Evolutionary conservation across 64 coral and sea anemone species (phyloP).

Genomic region (Trachythela sp.): DNA sequence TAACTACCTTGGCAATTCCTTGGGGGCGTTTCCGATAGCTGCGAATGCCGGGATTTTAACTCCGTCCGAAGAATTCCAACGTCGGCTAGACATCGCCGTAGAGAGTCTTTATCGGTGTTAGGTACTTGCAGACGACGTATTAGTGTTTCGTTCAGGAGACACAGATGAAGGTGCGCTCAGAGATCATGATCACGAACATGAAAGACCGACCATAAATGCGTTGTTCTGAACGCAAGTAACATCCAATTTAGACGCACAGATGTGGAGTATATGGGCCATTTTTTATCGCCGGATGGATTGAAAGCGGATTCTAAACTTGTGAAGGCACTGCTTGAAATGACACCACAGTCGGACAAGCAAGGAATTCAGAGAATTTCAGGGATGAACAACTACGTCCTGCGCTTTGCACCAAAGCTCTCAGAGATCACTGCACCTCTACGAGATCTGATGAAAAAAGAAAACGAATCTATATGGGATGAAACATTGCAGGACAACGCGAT

Average conservation of each 20-base stretch:
- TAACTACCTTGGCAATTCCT: no score
- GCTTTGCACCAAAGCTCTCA: slow-evolving; percentile 56
- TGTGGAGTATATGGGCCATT: not conserved
- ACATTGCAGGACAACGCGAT: no score
- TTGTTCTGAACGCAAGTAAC: not conserved
- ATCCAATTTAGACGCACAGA: not conserved
- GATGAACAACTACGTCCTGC: slow-evolving; percentile 37
- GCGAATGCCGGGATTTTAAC: not conserved
- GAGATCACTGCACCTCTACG: no score
- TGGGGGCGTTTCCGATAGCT: no score
- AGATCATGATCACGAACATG: not conserved
- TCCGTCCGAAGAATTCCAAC: not conserved
- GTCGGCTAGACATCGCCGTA: not conserved
- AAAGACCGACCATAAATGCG: not conserved
- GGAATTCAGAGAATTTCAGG: slow-evolving; percentile 39
- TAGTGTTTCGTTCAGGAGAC: not conserved
- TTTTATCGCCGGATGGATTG: not conserved
- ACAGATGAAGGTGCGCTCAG: not conserved
- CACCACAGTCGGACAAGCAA: slow-evolving; percentile 22
- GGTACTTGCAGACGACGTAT: not conserved
- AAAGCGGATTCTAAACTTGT: not conserved
- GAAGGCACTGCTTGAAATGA: not conserved
- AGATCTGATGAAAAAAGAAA: slow-evolving; percentile 42
- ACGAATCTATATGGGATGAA: no score
- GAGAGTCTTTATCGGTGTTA: not conserved